Percentiles rank a stretch among this genome's conserved stretches.
Conservation (phyloP, 1,140 invertebrate species). For the Lycorma delicatula region DNA sequence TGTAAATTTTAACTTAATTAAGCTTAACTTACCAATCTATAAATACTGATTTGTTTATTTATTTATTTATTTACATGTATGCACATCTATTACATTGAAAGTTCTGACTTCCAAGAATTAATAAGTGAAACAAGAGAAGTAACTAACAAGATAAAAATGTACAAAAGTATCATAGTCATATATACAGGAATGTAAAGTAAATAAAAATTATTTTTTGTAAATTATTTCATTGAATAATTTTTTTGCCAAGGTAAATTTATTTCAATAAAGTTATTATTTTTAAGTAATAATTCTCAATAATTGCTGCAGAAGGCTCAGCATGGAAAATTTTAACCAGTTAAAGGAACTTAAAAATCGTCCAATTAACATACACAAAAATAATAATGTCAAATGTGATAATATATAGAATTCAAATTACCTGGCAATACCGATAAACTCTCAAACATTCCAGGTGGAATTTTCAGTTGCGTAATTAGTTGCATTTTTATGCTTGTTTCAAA, state of each 20-base stretch:
- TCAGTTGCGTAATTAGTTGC: not conserved
- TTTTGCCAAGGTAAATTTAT: not conserved
- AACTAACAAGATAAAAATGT: no score
- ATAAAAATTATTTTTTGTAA: no score
- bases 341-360: not conserved
- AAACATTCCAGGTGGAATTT: not conserved
- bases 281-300: not conserved
- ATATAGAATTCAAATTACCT: not conserved
- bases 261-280: not conserved
- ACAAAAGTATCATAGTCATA: no score
- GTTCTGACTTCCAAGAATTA: no score
- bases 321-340: not conserved
- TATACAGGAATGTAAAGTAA: no score
- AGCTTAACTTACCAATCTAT: no score
- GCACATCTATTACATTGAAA: no score
- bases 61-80: no score
- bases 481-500: not conserved
- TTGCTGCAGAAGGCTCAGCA: not conserved
- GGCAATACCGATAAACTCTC: not conserved
- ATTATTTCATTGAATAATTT: no score
- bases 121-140: no score
- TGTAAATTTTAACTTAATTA: no score
- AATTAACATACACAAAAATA: not conserved
- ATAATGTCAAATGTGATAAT: not conserved
- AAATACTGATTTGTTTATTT: no score